These are phyloP conservation scores for Tipula lateralis DNA, from an alignment of 2,888 invertebrate species.

Conservation along the genomic window DNA sequence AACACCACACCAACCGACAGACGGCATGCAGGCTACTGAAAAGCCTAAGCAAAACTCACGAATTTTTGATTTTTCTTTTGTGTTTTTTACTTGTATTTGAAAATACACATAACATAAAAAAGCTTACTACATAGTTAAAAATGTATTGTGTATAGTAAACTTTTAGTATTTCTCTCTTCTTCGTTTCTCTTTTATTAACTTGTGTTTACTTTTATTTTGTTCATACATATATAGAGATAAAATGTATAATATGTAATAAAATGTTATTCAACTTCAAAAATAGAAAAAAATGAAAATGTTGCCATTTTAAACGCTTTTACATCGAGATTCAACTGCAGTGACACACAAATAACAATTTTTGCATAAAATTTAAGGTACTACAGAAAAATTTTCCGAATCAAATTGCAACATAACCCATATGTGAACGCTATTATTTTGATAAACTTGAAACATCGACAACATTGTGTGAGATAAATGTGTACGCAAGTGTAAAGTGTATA, in stretches of 20 bases:
- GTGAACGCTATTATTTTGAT: background rate
- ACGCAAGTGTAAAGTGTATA: background rate
- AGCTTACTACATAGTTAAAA: background rate
- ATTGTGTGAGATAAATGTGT: background rate
- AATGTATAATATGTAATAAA: background rate
- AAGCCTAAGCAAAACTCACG: background rate
- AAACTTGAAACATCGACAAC: background rate
- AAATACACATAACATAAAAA: background rate
- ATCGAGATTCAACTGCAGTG: background rate
- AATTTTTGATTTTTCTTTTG: conserved; percentile 15
- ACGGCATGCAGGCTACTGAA: conserved; percentile 19
- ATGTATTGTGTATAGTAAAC: background rate
- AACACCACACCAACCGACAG: conserved; percentile 14
- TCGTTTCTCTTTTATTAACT: conserved; percentile 7
- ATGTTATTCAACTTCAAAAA: conserved; percentile 11
- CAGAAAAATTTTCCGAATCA: background rate
- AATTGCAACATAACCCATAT: background rate
- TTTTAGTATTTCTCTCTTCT: background rate
- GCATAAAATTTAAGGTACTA: background rate
- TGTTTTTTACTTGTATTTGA: background rate
- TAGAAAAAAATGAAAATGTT: background rate
- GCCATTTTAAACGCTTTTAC: background rate
- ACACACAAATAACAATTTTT: background rate
- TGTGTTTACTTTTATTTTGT: background rate
- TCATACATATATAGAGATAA: background rate